Evolutionary conservation across 2,113 vertebrate genomes (phyloP), one percentile per base, ranked within the genome.

Genomic region (Lepisosteus osseus): DNA sequence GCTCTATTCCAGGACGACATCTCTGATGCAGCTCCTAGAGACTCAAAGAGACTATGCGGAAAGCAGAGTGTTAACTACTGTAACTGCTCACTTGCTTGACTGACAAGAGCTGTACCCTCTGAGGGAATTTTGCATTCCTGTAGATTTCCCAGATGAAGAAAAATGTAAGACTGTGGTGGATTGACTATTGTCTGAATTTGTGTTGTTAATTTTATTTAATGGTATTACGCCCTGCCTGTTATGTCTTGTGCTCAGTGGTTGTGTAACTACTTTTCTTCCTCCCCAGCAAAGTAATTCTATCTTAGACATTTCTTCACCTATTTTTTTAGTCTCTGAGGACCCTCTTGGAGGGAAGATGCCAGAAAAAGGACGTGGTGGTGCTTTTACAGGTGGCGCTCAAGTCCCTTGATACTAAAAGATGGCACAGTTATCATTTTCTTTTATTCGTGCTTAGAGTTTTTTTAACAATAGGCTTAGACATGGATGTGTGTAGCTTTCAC

Each of bases 1-100:
- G 2, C 41, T 69, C 17, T 59, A 12, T 90, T 87, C 84, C 76
- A 87, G 80, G 78, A 85, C 80, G 77, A 83, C 74, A n/a, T 51
- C 74, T 45, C 75, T 68, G 15, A 29, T 29, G 14, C 80, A 83
- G 70, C 78, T 71, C 68, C 67, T 56, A 29, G 65, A 72, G 17
- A 79, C 72, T 69, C 71, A 71, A 78, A 71, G 74, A 79, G 79
- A 43, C 78, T 77, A 68, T 83, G 68, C 74, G 73, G 76, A 72
- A 81, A 78, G 70, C 75, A 65, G 71, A 65, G 55, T 65, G 59
- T 78, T 78, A 75, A 81, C 54, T 69, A 80, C 71, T 73, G 8
- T 63, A 65, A 76, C 15, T 73, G 74, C 78, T 75, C 69, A 69
- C 62, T 5, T n/a, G 62, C 65, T 5, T 51, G 47, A 9, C 29